These are phyloP conservation scores for Bombus polaris DNA, from an alignment of 1,140 invertebrate species.

Conservation along the genomic window DNA sequence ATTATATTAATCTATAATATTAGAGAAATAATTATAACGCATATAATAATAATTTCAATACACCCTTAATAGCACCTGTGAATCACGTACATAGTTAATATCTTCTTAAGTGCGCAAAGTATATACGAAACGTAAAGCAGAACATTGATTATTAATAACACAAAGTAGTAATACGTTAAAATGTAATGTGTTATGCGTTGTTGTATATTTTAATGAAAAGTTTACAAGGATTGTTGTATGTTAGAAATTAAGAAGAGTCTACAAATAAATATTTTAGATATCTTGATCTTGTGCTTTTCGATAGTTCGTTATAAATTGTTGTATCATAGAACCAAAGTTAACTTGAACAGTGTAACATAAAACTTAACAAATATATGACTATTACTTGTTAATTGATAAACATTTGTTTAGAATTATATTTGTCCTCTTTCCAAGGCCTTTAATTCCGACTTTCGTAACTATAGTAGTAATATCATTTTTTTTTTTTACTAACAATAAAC, in stretches of 20 bases:
- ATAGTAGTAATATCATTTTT: background rate
- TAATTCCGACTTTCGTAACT: background rate
- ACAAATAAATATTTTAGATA: constrained; percentile 29
- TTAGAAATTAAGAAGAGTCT: constrained; percentile 13
- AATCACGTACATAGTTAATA: background rate
- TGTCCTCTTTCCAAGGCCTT: constrained; percentile 33
- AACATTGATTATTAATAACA: background rate
- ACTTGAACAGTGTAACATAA: constrained; percentile 35
- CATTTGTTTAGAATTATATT: constrained; percentile 20
- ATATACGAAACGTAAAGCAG: background rate
- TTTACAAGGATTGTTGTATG: constrained; percentile 38
- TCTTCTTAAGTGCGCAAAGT: background rate
- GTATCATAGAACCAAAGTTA: constrained; percentile 16
- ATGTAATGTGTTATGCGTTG: constrained; percentile 13
- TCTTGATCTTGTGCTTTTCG: constrained; percentile 1
- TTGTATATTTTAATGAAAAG: constrained; percentile 43
- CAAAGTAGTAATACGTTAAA: constrained; percentile 19
- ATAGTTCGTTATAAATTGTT: constrained; percentile 23
- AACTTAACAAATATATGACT: constrained; percentile 43
- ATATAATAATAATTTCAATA: background rate
- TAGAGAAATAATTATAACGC: background rate
- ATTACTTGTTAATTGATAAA: constrained; percentile 54
- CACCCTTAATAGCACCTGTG: background rate
- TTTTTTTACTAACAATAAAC: background rate
- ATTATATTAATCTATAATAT: background rate